Evolutionary conservation across 2,888 invertebrate genomes (phyloP).

Genomic region (Bombylius major): DNA sequence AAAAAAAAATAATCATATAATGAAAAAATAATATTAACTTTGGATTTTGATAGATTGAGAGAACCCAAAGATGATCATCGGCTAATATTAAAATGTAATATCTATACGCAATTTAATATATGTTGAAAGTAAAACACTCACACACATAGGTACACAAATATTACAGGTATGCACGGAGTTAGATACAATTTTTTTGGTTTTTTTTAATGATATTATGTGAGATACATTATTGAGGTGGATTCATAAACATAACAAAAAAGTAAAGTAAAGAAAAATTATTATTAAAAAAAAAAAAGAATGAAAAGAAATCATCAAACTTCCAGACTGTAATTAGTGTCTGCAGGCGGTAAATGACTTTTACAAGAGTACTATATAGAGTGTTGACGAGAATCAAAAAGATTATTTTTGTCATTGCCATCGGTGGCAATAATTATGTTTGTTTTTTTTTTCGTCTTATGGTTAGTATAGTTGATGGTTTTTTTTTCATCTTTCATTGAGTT

Average conservation of each 20-base stretch:
- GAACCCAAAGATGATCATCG: background rate
- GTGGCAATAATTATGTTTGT: background rate
- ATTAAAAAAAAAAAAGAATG: no score
- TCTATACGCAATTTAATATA: no score
- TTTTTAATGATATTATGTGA: no score
- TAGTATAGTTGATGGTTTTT: no score
- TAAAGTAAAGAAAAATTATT: no score
- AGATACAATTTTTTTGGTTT: no score
- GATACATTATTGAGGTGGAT: no score
- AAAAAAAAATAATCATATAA: background rate
- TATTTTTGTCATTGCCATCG: background rate
- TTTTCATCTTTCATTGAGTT: no score
- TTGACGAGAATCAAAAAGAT: constrained; percentile 4
- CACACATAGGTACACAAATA: no score
- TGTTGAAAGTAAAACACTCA: no score
- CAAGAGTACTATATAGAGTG: background rate
- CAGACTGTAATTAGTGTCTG: constrained; percentile 11
- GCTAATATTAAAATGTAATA: background rate
- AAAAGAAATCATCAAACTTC: background rate
- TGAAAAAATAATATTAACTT: background rate
- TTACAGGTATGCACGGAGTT: no score
- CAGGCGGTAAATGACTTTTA: constrained; percentile 11
- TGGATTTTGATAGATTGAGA: constrained; percentile 7
- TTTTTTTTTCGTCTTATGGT: background rate
- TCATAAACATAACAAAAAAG: no score